Base-by-base conservation (phyloP, 1,140 invertebrate species). In the Cydia splendana region DNA sequence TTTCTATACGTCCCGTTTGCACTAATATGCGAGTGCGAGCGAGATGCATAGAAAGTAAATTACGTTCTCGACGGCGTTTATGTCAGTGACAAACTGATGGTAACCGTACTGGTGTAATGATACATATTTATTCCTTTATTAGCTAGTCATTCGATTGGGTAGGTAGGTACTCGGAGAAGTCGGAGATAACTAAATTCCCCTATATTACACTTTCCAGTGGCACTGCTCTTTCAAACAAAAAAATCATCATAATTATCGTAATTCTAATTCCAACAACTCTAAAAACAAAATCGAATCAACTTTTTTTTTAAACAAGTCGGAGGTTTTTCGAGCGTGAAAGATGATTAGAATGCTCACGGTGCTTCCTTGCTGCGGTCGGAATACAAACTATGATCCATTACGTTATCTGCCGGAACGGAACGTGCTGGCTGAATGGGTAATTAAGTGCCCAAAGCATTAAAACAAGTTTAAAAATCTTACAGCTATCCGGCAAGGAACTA, bases 361-460 rank as follows among this genome's bases (percentile, higher is more conserved):
- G 80, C 80, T 85, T 83, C 84, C 82, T 80, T 83, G 80, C 81
- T 80, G 82, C 80, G 79, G 78, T 71, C 79, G 78, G 75, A 80
- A 78, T 78, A 82, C 78, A 80, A 82, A 82, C 77, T 75, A 79
- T 79, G 69, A 82, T 77, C 81, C 81, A 81, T 82, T 81, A 82
- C 76, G 77, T 74, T 81, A 77, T 57, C 80, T 77, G 75, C 51
- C 81, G 81, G 78, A 80, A 82, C 82, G 84, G 78, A 84, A 82
- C 80, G 80, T 71, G 67, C 67, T 45, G 67, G 67, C 67, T 71
- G 67, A 71, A 71, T 71, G 67, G 38, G 4, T 71, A 71, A 71
- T 71, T 34, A 34, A 71, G 57, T 62, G 57, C 57, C 20, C 20
- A 53, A 53, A 10, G 20, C 20, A 24, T 62, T 24, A 24, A 62